Percentiles rank a stretch among this genome's conserved stretches.
These are phyloP conservation scores for Blastobasis lacticolella DNA, from an alignment of 2,888 invertebrate genomes.

Conservation along the genomic window DNA sequence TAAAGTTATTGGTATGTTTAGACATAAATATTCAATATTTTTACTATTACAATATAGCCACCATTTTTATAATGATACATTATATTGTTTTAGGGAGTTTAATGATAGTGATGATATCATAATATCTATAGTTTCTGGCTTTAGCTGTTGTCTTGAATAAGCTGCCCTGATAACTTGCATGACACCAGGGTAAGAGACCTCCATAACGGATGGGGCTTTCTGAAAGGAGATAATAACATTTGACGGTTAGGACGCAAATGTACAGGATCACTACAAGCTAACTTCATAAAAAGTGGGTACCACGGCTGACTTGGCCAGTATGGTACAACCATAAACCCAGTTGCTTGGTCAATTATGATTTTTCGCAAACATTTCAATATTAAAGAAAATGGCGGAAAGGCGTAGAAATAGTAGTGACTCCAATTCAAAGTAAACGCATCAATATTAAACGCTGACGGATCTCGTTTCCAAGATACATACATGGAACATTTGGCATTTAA, in stretches of 20 bases:
- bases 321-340: constrained; percentile 9
- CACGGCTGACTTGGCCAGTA: constrained; percentile 14
- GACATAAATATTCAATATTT: constrained; percentile 1
- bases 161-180: constrained; percentile 2
- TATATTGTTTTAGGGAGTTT: constrained; percentile 6
- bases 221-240: constrained; percentile 2
- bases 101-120: constrained; percentile 1
- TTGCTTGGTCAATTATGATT: constrained; percentile 9
- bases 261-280: not conserved
- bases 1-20: not conserved
- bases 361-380: constrained; percentile 12
- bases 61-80: constrained; percentile 4
- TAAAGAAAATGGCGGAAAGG: constrained; percentile 10
- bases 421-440: constrained; percentile 12
- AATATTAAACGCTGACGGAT: constrained; percentile 6
- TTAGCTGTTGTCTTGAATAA: not conserved
- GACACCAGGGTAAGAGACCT: constrained; percentile 4
- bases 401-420: constrained; percentile 9
- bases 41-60: constrained; percentile 1
- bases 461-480: constrained; percentile 6
- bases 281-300: constrained; percentile 5
- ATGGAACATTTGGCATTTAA: constrained; percentile 1
- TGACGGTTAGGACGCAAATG: not conserved
- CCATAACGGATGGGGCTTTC: constrained; percentile 3
- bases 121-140: not conserved